phyloP scores from a whole-genome alignment of 2,888 invertebrate genomes.

The Toxonevra muliebris region DNA sequence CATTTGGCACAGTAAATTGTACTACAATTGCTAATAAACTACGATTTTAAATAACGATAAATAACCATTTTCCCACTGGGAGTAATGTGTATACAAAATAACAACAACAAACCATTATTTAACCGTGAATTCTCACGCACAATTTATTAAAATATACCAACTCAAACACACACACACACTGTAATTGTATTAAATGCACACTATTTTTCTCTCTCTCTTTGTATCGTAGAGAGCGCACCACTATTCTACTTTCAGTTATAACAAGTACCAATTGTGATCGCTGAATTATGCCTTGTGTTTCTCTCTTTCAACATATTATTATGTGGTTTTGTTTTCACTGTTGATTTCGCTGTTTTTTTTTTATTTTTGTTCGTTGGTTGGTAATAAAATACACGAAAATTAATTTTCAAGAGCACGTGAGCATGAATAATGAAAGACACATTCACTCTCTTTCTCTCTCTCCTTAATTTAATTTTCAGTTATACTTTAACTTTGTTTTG shows the following conservation, averaged over 20 bases:
- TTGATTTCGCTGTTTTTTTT: slow-evolving; percentile 5
- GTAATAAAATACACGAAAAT: background rate
- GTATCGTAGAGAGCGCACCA: no score
- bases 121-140: slow-evolving; percentile 28
- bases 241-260: no score
- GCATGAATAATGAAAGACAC: background rate
- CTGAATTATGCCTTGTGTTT: background rate
- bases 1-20: no score
- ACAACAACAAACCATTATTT: slow-evolving; percentile 6
- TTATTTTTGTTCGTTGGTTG: background rate
- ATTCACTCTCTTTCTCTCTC: background rate
- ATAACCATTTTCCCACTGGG: no score
- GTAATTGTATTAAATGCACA: background rate
- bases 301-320: background rate
- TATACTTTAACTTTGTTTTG: no score
- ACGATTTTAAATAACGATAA: no score
- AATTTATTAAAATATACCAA: background rate
- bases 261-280: background rate
- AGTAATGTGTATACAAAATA: background rate
- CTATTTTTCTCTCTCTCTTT: background rate
- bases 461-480: background rate
- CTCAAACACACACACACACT: background rate
- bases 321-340: background rate
- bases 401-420: background rate
- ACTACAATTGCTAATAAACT: no score